A percentile compares a stretch with the other conserved stretches of the same genome.
Conservation (phyloP, 2,113 vertebrate species). For the Catharus bicknelli region DNA sequence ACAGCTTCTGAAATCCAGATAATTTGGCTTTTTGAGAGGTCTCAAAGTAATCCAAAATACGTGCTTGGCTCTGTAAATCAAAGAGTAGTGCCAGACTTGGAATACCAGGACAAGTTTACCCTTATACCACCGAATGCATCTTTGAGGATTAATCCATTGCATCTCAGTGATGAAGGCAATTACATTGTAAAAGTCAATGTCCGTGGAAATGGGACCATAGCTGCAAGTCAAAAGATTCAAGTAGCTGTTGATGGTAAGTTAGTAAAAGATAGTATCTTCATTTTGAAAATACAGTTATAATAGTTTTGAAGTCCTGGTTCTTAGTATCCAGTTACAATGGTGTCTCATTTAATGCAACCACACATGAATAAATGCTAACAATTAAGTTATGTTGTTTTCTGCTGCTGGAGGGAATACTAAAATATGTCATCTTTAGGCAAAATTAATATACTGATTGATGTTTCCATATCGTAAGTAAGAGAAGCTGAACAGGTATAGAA, state of each 20-base stretch:
- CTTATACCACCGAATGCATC: constrained; percentile 78
- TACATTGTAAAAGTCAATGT: constrained; percentile 82
- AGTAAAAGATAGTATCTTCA: background rate
- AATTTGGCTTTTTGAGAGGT: constrained; percentile 80
- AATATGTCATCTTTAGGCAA: background rate
- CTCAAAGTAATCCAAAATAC: constrained; percentile 68
- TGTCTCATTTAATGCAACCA: background rate
- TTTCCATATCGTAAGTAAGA: background rate
- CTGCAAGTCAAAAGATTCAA: constrained; percentile 76
- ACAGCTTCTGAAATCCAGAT: constrained; percentile 78
- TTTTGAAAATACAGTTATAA: background rate
- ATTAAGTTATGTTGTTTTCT: background rate
- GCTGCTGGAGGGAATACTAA: background rate
- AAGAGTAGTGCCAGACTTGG: constrained; percentile 77
- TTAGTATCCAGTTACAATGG: background rate
- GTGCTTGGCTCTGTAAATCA: constrained; percentile 75
- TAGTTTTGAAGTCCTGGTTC: background rate
- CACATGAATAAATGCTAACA: background rate
- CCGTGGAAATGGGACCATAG: constrained; percentile 69
- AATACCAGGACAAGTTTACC: constrained; percentile 79
- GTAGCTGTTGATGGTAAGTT: constrained; percentile 81
- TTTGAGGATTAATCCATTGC: constrained; percentile 74
- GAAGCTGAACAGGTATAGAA: background rate
- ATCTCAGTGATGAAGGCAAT: constrained; percentile 75
- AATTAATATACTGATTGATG: background rate